These are phyloP conservation scores for Kradibia gibbosae DNA, from an alignment of 1,140 invertebrate species.

Conservation along the genomic window DNA sequence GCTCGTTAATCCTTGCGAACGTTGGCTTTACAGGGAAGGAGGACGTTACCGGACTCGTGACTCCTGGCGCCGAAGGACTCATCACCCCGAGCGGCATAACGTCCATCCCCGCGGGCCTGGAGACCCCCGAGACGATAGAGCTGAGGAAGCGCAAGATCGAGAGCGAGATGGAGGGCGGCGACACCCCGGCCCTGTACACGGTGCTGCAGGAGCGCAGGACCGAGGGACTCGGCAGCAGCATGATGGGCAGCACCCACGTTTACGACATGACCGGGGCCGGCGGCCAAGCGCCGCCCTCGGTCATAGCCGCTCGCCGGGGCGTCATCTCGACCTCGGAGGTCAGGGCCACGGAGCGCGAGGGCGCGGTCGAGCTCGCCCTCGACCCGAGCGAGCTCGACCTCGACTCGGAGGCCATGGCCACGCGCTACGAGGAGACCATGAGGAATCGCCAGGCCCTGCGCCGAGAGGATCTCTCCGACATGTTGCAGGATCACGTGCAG, in stretches of 20 bases:
- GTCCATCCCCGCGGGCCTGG: slow-evolving; percentile 94
- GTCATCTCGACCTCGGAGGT: slow-evolving; percentile 64
- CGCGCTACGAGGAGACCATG: slow-evolving; percentile 96
- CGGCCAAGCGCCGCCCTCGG: slow-evolving; percentile 74
- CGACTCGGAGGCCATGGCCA: slow-evolving; percentile 96
- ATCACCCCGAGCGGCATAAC: slow-evolving; percentile 96
- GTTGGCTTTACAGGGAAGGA: slow-evolving; percentile 67
- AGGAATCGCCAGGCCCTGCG: slow-evolving; percentile 90
- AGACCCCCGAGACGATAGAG: slow-evolving; percentile 99
- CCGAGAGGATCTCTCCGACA: slow-evolving; percentile 97
- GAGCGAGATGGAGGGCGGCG: slow-evolving; percentile 95
- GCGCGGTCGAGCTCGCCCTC: slow-evolving; percentile 92
- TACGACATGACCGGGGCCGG: slow-evolving; percentile 88
- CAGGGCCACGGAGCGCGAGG: slow-evolving; percentile 73
- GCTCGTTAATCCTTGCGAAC: too few species aligned
- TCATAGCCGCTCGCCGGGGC: slow-evolving; percentile 69
- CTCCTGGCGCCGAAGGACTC: slow-evolving; percentile 88
- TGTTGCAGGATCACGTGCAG: slow-evolving; percentile 98
- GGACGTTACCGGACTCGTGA: slow-evolving; percentile 82
- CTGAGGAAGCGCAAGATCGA: slow-evolving; percentile 97
- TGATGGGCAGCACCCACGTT: slow-evolving; percentile 99
- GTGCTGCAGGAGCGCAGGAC: slow-evolving; percentile 95
- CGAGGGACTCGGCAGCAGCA: slow-evolving; percentile 90
- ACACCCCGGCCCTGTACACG: slow-evolving; percentile 93
- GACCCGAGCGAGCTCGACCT: slow-evolving; percentile 98